Evolutionary conservation across 2,113 vertebrate genomes (phyloP).

Genomic region (Megaptera novaeangliae): DNA sequence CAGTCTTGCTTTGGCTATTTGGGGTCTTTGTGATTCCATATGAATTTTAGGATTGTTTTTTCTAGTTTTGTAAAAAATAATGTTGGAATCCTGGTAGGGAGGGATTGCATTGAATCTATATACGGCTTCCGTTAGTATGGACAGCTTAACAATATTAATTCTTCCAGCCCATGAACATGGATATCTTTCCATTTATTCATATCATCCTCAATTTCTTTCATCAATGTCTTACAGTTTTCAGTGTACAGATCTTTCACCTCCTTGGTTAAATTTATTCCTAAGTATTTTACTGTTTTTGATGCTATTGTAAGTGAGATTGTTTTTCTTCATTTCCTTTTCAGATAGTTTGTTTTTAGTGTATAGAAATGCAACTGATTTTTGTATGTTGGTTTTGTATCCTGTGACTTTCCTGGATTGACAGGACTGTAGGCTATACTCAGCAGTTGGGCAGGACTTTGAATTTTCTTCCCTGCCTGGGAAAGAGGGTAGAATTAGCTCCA

Average conservation of each 20-base stretch:
- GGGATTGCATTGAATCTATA: neutral
- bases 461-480: neutral
- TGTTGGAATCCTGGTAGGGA: neutral
- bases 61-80: neutral
- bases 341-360: neutral
- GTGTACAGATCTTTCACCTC: neutral
- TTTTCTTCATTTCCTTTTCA: neutral
- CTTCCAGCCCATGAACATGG: neutral
- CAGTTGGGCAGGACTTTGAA: neutral
- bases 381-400: neutral
- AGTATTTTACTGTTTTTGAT: neutral
- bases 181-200: neutral
- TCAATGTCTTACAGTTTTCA: neutral
- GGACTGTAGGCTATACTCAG: neutral
- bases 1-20: neutral
- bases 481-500: neutral
- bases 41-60: neutral
- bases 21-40: neutral
- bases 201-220: neutral
- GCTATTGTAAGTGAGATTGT: neutral
- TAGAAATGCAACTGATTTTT: neutral
- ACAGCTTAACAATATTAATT: neutral
- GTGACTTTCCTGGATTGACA: neutral
- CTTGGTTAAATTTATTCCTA: neutral
- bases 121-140: neutral